phyloP scores from a whole-genome alignment of 2,113 vertebrate genomes.

The Mus spicilegus region DNA sequence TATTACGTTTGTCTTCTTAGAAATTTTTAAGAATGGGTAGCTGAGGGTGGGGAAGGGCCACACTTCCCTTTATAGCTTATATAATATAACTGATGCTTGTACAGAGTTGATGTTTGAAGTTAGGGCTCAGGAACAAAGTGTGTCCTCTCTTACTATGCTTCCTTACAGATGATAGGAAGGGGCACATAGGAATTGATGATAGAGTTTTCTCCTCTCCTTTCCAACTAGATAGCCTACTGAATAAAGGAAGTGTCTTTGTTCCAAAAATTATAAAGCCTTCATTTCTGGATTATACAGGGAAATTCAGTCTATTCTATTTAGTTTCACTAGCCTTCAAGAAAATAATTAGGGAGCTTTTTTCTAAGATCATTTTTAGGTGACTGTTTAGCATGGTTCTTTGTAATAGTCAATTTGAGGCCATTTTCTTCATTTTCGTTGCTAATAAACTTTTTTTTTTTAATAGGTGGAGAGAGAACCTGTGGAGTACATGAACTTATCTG shows the following conservation, averaged over 20 bases:
- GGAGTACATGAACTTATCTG: slow-evolving; percentile 99
- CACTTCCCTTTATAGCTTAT: not conserved
- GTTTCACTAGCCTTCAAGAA: slow-evolving; percentile 15
- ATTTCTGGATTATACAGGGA: slow-evolving; percentile 4
- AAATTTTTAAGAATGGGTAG: not conserved
- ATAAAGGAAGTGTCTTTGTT: not conserved
- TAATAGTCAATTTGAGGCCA: not conserved
- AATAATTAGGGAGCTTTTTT: slow-evolving; percentile 44
- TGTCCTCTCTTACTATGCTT: not conserved
- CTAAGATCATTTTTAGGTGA: not conserved
- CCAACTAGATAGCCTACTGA: not conserved
- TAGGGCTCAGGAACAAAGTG: not conserved
- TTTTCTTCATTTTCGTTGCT: slow-evolving; percentile 69
- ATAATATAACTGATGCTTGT: not conserved
- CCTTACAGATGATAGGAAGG: not conserved
- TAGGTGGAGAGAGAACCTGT: slow-evolving; percentile 98
- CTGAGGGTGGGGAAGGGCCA: not conserved
- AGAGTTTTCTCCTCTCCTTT: not conserved
- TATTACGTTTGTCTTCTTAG: slow-evolving; percentile 1
- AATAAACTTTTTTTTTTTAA: slow-evolving; percentile 84
- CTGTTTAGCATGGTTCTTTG: slow-evolving; percentile 43
- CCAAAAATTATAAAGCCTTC: not conserved
- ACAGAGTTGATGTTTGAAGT: not conserved
- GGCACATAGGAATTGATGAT: not conserved
- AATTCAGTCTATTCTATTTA: not conserved